Percentiles rank a stretch among this genome's conserved stretches.
Evolutionary conservation across 1,140 invertebrate species (phyloP).

Genomic region (Chironomus tepperi): DNA sequence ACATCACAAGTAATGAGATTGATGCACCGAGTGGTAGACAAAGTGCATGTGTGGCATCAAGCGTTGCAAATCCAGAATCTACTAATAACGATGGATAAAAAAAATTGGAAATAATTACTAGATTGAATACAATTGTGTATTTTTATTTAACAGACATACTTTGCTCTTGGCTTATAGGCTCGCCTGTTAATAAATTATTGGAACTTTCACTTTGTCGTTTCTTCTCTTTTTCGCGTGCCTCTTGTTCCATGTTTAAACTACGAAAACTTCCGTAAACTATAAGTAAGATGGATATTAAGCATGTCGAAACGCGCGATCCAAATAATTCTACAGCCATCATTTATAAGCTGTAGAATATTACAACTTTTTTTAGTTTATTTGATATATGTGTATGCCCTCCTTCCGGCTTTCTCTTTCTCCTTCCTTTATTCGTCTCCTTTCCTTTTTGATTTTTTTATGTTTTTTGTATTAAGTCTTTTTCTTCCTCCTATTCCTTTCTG

Average conservation of each 20-base stretch:
- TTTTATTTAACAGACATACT: slow-evolving; percentile 31
- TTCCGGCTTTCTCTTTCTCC: too few relatives aligned
- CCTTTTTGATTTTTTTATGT: too few relatives aligned
- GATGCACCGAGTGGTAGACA: slow-evolving; percentile 94
- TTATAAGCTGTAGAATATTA: not conserved
- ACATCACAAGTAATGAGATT: slow-evolving; percentile 92
- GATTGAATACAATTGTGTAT: slow-evolving; percentile 5
- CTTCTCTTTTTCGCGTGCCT: slow-evolving; percentile 76
- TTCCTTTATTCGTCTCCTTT: too few relatives aligned
- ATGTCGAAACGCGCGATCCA: slow-evolving; percentile 77
- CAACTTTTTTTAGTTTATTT: too few relatives aligned
- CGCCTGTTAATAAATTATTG: slow-evolving; percentile 47
- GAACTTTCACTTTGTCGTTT: slow-evolving; percentile 49
- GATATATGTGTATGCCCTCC: too few relatives aligned
- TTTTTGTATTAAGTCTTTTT: too few relatives aligned
- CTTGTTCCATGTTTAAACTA: slow-evolving; percentile 88
- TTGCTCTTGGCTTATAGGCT: slow-evolving; percentile 37
- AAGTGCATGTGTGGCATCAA: slow-evolving; percentile 94
- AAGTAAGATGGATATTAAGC: slow-evolving; percentile 92
- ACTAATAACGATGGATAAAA: slow-evolving; percentile 28
- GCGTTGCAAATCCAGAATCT: slow-evolving; percentile 46
- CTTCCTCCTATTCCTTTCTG: too few relatives aligned
- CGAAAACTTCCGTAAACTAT: slow-evolving; percentile 95
- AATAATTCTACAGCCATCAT: slow-evolving; percentile 27
- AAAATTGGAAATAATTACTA: slow-evolving; percentile 22